Percentiles rank a stretch among this genome's conserved stretches.
Conservation (phyloP, 2,797 vertebrate species). For the Ptychadena robeensis region DNA sequence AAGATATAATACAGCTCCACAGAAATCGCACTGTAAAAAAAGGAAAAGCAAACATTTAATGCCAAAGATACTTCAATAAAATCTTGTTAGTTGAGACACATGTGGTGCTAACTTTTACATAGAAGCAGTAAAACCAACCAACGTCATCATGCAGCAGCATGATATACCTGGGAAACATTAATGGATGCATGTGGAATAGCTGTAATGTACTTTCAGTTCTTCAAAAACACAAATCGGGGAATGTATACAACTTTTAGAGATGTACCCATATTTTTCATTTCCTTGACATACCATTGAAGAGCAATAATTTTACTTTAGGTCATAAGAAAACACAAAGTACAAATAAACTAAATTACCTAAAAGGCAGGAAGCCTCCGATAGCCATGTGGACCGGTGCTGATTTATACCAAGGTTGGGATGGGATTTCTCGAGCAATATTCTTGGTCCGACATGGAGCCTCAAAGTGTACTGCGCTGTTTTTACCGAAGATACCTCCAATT, state of each 20-base stretch:
- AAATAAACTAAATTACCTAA: constrained; percentile 78
- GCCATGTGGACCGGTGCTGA: constrained; percentile 88
- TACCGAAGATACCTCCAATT: constrained; percentile 92
- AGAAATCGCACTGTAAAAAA: constrained; percentile 85
- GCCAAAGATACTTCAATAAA: not conserved
- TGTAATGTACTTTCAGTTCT: too few species aligned
- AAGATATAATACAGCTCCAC: constrained; percentile 97
- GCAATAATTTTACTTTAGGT: not conserved
- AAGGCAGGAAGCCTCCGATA: constrained; percentile 93
- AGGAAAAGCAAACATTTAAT: not conserved
- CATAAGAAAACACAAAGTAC: not conserved
- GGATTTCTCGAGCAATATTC: constrained; percentile 90
- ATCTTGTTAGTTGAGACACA: too few species aligned
- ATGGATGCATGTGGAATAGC: too few species aligned
- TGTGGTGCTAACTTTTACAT: too few species aligned
- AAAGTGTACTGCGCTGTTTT: constrained; percentile 85
- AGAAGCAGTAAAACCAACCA: too few species aligned
- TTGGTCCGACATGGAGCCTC: constrained; percentile 91
- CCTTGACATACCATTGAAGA: not conserved
- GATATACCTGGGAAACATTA: too few species aligned
- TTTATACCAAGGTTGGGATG: constrained; percentile 91
- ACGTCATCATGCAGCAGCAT: too few species aligned
- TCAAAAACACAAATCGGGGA: too few species aligned
- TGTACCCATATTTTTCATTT: too few species aligned
- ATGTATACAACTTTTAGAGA: too few species aligned